Percentiles rank a stretch among this genome's conserved stretches.
Conservation (phyloP, 2,113 vertebrate genomes). For the Elaphurus davidianus region DNA sequence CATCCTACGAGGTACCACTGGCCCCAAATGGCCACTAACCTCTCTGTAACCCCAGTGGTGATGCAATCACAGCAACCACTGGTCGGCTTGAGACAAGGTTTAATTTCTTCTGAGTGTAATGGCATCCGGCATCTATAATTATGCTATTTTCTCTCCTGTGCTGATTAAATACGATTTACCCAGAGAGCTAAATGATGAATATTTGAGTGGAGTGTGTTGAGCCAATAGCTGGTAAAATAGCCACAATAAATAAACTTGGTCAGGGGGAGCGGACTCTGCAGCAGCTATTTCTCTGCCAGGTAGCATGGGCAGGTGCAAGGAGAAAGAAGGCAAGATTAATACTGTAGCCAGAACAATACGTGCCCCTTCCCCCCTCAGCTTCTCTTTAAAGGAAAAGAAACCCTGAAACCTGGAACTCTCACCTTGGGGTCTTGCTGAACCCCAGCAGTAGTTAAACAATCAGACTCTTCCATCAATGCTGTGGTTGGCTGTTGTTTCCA, state of each 20-base stretch:
- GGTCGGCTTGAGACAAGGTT: slow-evolving; percentile 80
- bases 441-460: background rate
- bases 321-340: slow-evolving; percentile 35
- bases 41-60: slow-evolving; percentile 77
- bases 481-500: slow-evolving; percentile 21
- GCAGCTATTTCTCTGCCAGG: slow-evolving; percentile 54
- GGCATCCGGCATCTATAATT: slow-evolving; percentile 86
- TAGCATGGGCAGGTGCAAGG: slow-evolving; percentile 69
- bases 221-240: slow-evolving; percentile 80
- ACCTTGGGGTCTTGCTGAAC: background rate
- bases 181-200: slow-evolving; percentile 84
- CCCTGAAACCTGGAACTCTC: background rate
- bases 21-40: slow-evolving; percentile 74
- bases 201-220: slow-evolving; percentile 80
- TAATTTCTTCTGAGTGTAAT: slow-evolving; percentile 85
- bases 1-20: slow-evolving; percentile 58
- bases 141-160: slow-evolving; percentile 85
- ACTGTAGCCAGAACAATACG: background rate
- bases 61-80: slow-evolving; percentile 71
- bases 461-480: background rate
- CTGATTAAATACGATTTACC: slow-evolving; percentile 85
- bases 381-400: slow-evolving; percentile 30
- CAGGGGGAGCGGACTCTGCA: slow-evolving; percentile 46
- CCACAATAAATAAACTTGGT: slow-evolving; percentile 81
- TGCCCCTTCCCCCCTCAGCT: background rate